Evolutionary conservation across 2,113 vertebrate genomes (phyloP), one percentile per base, ranked within the genome.

Genomic region (Eptatretus burgeri): DNA sequence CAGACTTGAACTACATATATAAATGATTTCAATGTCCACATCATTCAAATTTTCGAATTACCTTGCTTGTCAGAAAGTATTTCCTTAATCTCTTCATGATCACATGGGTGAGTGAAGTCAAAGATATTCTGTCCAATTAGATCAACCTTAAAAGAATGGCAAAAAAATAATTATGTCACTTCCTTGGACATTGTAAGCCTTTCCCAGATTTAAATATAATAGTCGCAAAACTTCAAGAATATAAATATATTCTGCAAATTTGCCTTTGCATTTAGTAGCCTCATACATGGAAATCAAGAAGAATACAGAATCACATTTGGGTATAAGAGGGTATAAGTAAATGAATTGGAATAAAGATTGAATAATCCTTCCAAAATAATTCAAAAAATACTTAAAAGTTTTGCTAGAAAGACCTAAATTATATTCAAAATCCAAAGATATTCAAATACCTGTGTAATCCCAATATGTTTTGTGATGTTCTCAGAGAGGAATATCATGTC

Each of bases 81-180:
- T 68, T 79, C 79, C 70, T 76, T 72, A 67, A 96, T 84, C 73
- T 96, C 89, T 68, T 88, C 81, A 1, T 93, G 89, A 71, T 96
- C 88, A 70, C 83, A 88, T 18, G 89, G 89, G 62, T 96, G 86
- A 68, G 82, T 81, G 64, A 88, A 89, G 70, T 96, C 88, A 70
- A 85, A 93, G 72, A 96, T 81, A 65, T 82, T 94, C 72, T 91
- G 85, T 71, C 89, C 89, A 69, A 82, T 94, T 68, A 96, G 71
- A 67, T 96, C 89, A 66, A 84, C 81, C 89, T 96, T 73, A 18
- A 60, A 60, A 60, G 3, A 41, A 41, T 41, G 27, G 27, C 27
- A 3, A 41, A 41, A 41, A 41, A 41, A 41, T 3, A 41, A 41
- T 41, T 41, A 3, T 41, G 27, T 41, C 27, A 41, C 7, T 41